Evolutionary conservation across 2,888 invertebrate genomes (phyloP).

Genomic region (Hydriomena furcata): DNA sequence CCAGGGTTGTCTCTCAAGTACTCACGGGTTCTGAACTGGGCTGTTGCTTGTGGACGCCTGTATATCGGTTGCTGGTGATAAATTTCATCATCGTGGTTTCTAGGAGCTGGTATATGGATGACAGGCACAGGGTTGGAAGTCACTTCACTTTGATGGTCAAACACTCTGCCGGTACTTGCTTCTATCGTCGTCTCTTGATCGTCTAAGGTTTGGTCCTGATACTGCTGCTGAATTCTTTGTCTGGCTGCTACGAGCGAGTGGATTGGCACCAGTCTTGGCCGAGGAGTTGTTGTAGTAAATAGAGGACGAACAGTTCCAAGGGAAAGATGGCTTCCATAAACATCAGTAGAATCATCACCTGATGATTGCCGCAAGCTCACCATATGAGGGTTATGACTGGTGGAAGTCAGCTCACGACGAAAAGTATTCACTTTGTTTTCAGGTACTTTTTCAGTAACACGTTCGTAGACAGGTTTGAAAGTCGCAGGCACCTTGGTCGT

Average conservation of each 20-base stretch:
- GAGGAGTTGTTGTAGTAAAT: conserved; percentile 85
- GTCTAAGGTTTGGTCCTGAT: conserved; percentile 61
- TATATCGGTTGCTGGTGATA: conserved; percentile 73
- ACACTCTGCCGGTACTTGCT: conserved; percentile 80
- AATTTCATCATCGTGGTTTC: conserved; percentile 62
- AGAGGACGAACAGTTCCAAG: conserved; percentile 86
- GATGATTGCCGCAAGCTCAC: conserved; percentile 82
- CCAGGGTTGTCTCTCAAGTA: conserved; percentile 78
- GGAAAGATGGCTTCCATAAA: conserved; percentile 86
- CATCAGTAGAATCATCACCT: conserved; percentile 87
- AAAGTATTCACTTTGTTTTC: conserved; percentile 82
- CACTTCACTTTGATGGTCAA: conserved; percentile 72
- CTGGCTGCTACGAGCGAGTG: conserved; percentile 76
- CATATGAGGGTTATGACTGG: conserved; percentile 82
- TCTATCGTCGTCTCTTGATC: conserved; percentile 76
- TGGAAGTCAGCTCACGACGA: conserved; percentile 85
- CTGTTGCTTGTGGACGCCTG: conserved; percentile 57
- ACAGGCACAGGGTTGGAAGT: conserved; percentile 82
- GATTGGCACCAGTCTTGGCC: conserved; percentile 82
- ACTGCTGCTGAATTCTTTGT: conserved; percentile 75
- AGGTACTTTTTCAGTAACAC: conserved; percentile 69
- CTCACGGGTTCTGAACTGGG: conserved; percentile 75
- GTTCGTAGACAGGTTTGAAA: conserved; percentile 82
- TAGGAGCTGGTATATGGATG: conserved; percentile 78
- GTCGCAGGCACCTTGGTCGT: conserved; percentile 66